Base-by-base conservation (phyloP, 2,113 vertebrate species). In the Meleagris gallopavo region DNA sequence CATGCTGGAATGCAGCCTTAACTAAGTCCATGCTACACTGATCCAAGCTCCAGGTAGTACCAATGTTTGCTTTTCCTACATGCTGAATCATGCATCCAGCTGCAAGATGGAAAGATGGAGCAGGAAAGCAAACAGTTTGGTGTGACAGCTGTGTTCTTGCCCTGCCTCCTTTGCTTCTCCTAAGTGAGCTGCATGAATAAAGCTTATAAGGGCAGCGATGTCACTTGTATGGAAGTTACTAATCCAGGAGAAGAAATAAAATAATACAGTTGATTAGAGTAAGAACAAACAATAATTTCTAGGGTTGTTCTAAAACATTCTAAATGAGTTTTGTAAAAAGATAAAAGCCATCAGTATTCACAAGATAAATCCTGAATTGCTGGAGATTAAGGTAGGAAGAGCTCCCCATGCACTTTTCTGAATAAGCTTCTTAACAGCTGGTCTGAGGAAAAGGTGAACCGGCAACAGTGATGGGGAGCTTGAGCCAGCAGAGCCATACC, bases 61-160 rank as follows among this genome's bases (percentile, higher is more conserved):
- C 64, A 19, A 1, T 0, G 27, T 40, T 24, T 62, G 60, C 15
- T 67, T 50, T 84, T 50, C 52, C 81, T 72, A 45, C 38, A 5
- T 9, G 36, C 41, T 75, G 65, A 82, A 22, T 13, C 29, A 61
- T 21, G 3, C 20, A 83, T 6, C 12, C 57, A 78, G 50, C 70
- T 66, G 34, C 48, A 83, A 76, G 43, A 52, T 11, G 58, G n/a
- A 71, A 83, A 79, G 43, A 58, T 11, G 58, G 38, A 71, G 38
- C 1, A 5, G 36, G 57, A 12, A 27, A 88, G 32, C 38, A 75
- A 55, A 86, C 0, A 0, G 46, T 25, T 41, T 0, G 0, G 30
- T 1, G 20, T 2, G 17, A 45, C 70, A 81, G 83, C 70, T 41
- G 6, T 2, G 3, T 58, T 72, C 62, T 50, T 70, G 55, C 62